Evolutionary conservation across 2,113 vertebrate species (phyloP).

Genomic region (Meriones unguiculatus): DNA sequence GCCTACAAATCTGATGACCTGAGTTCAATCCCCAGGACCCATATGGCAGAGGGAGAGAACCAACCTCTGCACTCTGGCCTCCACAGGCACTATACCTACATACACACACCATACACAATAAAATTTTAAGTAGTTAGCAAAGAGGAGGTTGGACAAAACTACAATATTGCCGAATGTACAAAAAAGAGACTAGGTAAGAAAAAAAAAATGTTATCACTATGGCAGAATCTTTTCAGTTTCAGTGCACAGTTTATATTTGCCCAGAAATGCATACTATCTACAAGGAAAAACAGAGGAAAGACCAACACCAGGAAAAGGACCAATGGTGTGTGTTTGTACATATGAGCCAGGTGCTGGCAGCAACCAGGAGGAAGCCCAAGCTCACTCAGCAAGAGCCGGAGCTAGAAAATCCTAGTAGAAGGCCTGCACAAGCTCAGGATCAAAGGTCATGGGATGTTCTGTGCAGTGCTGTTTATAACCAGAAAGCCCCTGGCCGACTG

Average conservation of each 20-base stretch:
- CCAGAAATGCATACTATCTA: neutral
- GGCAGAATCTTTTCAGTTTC: neutral
- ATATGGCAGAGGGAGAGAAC: neutral
- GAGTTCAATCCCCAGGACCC: neutral
- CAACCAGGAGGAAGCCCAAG: neutral
- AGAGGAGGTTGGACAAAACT: neutral
- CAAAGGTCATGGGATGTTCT: neutral
- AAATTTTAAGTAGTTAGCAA: neutral
- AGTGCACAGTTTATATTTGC: neutral
- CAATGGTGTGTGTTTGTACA: neutral
- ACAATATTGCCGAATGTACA: neutral
- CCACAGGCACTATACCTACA: neutral
- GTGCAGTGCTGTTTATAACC: accelerated
- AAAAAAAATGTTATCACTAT: neutral
- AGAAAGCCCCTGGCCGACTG: neutral
- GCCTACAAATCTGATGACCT: neutral
- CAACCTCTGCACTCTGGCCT: neutral
- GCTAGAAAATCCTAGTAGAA: no score
- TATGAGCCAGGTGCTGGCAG: neutral
- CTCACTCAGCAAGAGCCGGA: neutral
- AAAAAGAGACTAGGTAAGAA: neutral
- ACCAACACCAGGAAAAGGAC: neutral
- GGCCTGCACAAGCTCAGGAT: accelerated
- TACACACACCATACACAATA: neutral
- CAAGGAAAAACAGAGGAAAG: neutral